Evolutionary conservation across 2,888 invertebrate species (phyloP).

Genomic region (Ophion costatus): DNA sequence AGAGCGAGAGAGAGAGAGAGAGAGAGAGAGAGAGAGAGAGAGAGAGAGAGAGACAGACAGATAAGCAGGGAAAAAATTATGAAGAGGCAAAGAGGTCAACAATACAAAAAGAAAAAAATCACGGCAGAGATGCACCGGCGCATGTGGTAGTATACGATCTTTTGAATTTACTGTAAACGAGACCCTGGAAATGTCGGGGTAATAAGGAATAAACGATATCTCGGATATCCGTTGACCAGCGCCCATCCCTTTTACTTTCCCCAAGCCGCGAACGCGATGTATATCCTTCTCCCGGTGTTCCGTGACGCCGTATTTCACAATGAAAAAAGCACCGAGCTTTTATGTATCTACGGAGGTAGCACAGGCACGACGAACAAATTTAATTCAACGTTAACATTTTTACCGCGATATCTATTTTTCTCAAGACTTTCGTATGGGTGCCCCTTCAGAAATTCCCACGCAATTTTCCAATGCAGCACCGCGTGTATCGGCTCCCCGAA

Average conservation of each 20-base stretch:
- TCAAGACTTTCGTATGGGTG: neutral
- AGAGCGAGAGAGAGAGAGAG: too few relatives aligned
- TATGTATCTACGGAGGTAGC: neutral
- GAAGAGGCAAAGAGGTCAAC: too few relatives aligned
- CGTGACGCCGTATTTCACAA: conserved; percentile 15
- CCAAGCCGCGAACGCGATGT: conserved; percentile 6
- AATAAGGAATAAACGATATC: conserved; percentile 60
- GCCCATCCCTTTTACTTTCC: conserved; percentile 23
- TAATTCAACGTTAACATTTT: conserved; percentile 8
- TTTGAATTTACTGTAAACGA: conserved; percentile 61
- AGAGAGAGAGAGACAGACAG: too few relatives aligned
- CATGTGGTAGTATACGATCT: conserved; percentile 44
- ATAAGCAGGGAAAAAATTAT: too few relatives aligned
- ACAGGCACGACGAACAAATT: conserved; percentile 20
- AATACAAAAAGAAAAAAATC: neutral
- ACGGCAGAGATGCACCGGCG: conserved; percentile 1
- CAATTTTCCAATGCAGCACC: neutral
- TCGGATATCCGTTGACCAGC: conserved; percentile 37
- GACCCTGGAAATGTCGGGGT: conserved; percentile 36
- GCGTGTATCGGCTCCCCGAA: too few relatives aligned
- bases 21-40: too few relatives aligned
- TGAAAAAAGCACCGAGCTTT: conserved; percentile 5
- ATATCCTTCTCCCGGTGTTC: neutral
- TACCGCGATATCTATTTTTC: neutral
- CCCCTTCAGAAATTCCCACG: too few relatives aligned